These are phyloP conservation scores for Aricia artaxerxes DNA, from an alignment of 2,888 invertebrate genomes.

Conservation along the genomic window DNA sequence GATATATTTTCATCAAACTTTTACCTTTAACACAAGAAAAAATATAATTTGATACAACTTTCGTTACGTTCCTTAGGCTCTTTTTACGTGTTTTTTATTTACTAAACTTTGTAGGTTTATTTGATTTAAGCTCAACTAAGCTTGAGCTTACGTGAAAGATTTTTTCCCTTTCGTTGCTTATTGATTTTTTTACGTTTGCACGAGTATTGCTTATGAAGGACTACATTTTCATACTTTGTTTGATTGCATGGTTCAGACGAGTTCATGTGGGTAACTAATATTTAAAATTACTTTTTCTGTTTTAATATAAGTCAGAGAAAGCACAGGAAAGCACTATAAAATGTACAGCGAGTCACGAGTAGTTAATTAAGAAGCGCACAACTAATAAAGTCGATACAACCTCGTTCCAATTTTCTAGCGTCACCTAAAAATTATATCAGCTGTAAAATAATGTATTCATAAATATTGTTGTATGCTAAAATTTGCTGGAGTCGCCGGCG, in stretches of 20 bases:
- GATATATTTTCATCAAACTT: constrained; percentile 29
- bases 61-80: background rate
- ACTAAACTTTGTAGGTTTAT: constrained; percentile 15
- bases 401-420: constrained; percentile 9
- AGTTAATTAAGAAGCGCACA: background rate
- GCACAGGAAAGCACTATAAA: background rate
- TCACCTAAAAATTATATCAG: constrained; percentile 28
- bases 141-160: background rate
- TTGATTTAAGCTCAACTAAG: constrained; percentile 3
- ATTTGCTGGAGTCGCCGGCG: constrained; percentile 15
- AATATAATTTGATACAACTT: constrained; percentile 25
- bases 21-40: constrained; percentile 15
- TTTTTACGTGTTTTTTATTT: constrained; percentile 17
- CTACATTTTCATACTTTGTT: background rate
- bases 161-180: background rate
- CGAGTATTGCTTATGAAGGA: background rate
- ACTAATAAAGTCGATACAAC: background rate
- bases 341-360: background rate
- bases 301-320: background rate
- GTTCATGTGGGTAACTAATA: no score
- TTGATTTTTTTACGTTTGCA: background rate
- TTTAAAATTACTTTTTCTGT: no score
- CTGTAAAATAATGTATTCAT: constrained; percentile 23
- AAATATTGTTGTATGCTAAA: constrained; percentile 27
- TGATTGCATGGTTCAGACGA: background rate